Conservation (phyloP, 2,888 invertebrate genomes). For the Sarcophaga carnaria region DNA sequence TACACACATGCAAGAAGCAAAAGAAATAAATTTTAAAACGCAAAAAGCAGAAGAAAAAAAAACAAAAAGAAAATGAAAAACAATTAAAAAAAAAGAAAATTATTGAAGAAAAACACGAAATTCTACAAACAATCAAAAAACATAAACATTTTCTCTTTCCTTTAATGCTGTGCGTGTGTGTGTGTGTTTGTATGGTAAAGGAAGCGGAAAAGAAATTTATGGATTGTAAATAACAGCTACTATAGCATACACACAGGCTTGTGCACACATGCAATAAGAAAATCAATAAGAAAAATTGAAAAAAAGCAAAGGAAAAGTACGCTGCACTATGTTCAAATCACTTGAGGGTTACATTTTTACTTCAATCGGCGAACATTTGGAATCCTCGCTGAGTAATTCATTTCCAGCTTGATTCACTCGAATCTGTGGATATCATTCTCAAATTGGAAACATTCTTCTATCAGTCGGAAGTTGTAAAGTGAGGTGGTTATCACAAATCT, state of each 20-base stretch:
- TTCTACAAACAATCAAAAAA: slow-evolving; percentile 7
- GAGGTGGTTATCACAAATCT: too few relatives aligned
- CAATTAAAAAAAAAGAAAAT: not conserved
- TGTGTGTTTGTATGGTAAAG: slow-evolving; percentile 27
- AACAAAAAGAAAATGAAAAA: not conserved
- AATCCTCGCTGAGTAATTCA: too few relatives aligned
- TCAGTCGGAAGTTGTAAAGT: too few relatives aligned
- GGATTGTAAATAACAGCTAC: slow-evolving; percentile 49
- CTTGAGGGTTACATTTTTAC: too few relatives aligned
- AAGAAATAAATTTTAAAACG: not conserved
- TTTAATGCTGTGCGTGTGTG: not conserved
- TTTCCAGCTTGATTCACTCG: too few relatives aligned
- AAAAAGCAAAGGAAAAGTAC: too few relatives aligned
- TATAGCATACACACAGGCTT: not conserved
- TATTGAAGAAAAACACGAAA: not conserved
- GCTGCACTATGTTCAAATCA: too few relatives aligned
- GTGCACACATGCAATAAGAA: not conserved
- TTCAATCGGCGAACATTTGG: too few relatives aligned
- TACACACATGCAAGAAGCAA: not conserved
- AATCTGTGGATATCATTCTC: too few relatives aligned
- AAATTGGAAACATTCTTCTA: too few relatives aligned
- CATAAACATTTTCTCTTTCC: not conserved
- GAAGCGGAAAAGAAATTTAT: slow-evolving; percentile 52
- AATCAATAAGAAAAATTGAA: not conserved
- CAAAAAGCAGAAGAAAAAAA: not conserved